phyloP scores from a whole-genome alignment of 1,140 invertebrate species.

The Nylanderia fulva region DNA sequence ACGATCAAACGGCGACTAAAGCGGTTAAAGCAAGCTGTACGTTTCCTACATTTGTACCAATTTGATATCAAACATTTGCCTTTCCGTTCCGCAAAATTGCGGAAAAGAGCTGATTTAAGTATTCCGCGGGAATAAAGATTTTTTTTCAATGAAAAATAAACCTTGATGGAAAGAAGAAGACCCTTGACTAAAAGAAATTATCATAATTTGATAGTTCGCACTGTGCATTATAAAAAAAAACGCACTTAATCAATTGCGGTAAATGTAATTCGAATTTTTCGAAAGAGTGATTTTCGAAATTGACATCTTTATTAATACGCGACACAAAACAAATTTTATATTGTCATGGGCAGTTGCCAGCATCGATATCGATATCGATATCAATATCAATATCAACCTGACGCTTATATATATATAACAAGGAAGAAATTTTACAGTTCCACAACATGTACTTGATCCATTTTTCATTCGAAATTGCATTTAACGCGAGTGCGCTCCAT shows the following conservation, averaged over 20 bases:
- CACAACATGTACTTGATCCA: slow-evolving; percentile 30
- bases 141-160: not conserved
- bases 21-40: slow-evolving; percentile 30
- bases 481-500: slow-evolving; percentile 6
- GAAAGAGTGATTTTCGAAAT: not conserved
- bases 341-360: slow-evolving; percentile 14
- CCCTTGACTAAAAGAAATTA: not conserved
- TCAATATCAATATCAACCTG: slow-evolving; percentile 10
- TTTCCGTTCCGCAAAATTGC: not conserved
- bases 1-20: slow-evolving; percentile 44
- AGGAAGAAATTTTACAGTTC: slow-evolving; percentile 13
- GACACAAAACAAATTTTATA: slow-evolving; percentile 21
- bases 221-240: not conserved
- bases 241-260: not conserved
- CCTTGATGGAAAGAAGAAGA: not conserved
- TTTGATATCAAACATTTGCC: slow-evolving; percentile 29
- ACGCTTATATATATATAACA: slow-evolving; percentile 1
- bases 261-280: not conserved
- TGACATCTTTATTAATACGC: slow-evolving; percentile 20
- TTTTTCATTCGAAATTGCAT: slow-evolving; percentile 43
- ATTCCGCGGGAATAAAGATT: not conserved
- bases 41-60: slow-evolving; percentile 22
- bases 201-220: not conserved
- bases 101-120: not conserved
- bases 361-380: slow-evolving; percentile 18